Evolutionary conservation across 2,888 invertebrate species (phyloP), one percentile per base, ranked within the genome.

Genomic region (Ellobium chinense): DNA sequence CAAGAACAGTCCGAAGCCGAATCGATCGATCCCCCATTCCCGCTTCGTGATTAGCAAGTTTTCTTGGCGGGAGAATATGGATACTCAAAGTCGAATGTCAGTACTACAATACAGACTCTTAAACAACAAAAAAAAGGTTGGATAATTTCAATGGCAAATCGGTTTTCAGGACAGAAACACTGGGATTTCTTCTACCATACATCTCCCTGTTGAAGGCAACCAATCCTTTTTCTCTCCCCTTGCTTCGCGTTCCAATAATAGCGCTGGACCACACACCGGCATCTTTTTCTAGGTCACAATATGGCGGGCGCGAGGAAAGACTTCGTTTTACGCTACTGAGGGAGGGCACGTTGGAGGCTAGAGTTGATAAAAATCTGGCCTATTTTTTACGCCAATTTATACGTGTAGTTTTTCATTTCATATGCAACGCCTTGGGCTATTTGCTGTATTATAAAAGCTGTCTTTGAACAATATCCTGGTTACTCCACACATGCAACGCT

Each of bases 211-310:
- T 34, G 36, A 39, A 70, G n/a, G 4, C 56, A 39, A 4, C 12
- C 54, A 24, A 18, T 34, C 58, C 72, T 4, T 46, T 31, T 72
- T 56, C 34, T 18, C 56, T 27, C 24, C 27, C 54, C 54, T 27
- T 54, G 69, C 46, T 46, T 21, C 9, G 36, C 58, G 58, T 56
- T 72, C 65, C 75, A 75, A 63, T 63, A 75, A 75, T 75, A 75
- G 65, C 36, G 7, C 62, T 14, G 75, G 75, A 75, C 75, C 75
- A 75, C 75, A 75, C 75, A 75, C 75, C n/a, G 75, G 18, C 63
- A 63, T 24, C 27, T 39, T 36, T 74, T 63, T 75, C 75, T 75
- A 29, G 75, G 75, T 75, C 75, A 75, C 75, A 75, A 75, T 37
- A 75, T 75, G 75, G 75, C 75, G 39, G 75, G 39, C 65, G 75